Evolutionary conservation across 2,888 invertebrate genomes (phyloP), one percentile per base, ranked within the genome.

Genomic region (Dicyrtomina minuta): DNA sequence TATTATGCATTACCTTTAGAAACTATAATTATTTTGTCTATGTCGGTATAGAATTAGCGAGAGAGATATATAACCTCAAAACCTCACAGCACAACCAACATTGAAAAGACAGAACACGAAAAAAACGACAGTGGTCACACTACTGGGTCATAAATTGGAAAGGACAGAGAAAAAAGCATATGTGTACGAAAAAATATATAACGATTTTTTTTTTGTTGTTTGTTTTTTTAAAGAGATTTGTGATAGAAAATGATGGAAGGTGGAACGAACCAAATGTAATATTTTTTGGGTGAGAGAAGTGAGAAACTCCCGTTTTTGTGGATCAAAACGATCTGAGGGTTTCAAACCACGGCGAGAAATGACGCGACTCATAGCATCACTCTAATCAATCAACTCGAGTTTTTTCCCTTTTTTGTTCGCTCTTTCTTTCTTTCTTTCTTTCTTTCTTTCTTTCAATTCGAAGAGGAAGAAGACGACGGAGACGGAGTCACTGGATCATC

Each of bases 281-380:
- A 93, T 88, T 83, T 89, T 88, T 81, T 88, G 87, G 80, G 92
- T 91, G 81, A 93, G 86, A 80, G 87, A 88, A 62, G 89, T 89
- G 77, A 93, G 86, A 82, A 93, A 91, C 80, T 88, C 88, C 81
- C 88, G 88, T 83, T 93, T 93, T 77, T 85, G 84, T 0, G 92
- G 92, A 83, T 93, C 92, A 80, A 88, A 89, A 82, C 88, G 86
- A 83, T 93, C 93, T 1, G 92, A 92, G 1, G 93, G 93, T 80
- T 91, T 91, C 83, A 91, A 91, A 43, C 93, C 91, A 39, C 92
- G 85, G 74, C 87, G 86, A 64, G 87, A 87, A 80, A 90, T 87
- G 72, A 91, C 84, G 17, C 75, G 75, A 70, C 75, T 73, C 69
- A 72, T 72, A 49, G 58, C 62, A 62, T 62, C 62, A 49, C 64